These are phyloP conservation scores for Deroplatys truncata DNA, from an alignment of 2,888 invertebrate genomes.

Conservation along the genomic window DNA sequence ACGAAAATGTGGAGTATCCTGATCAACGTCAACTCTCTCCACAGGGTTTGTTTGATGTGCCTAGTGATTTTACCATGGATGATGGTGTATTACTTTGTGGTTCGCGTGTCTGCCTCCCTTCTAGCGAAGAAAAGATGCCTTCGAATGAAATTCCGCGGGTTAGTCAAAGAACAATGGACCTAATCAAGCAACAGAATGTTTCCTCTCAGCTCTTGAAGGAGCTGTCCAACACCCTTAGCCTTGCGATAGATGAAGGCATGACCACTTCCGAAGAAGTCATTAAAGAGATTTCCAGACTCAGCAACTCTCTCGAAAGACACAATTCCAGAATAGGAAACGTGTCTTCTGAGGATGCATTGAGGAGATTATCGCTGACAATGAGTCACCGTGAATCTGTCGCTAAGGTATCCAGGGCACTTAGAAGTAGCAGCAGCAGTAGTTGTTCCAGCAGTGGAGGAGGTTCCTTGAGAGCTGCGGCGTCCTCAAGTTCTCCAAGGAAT, in stretches of 20 bases:
- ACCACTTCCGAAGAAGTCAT: conserved; percentile 41
- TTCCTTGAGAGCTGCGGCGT: conserved; percentile 36
- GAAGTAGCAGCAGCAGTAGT: conserved; percentile 40
- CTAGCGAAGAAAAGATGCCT: background rate
- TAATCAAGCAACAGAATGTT: conserved; percentile 25
- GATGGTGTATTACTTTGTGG: conserved; percentile 42
- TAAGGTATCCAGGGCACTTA: conserved; percentile 43
- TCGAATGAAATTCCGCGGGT: conserved; percentile 26
- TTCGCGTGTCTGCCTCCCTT: background rate
- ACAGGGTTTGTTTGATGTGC: background rate
- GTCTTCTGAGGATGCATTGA: conserved; percentile 45
- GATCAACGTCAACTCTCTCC: background rate
- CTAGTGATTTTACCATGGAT: conserved; percentile 42
- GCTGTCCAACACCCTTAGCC: conserved; percentile 43
- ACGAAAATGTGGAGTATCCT: conserved; percentile 14
- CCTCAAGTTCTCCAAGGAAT: conserved; percentile 35
- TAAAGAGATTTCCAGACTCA: conserved; percentile 41
- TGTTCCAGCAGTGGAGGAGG: conserved; percentile 32
- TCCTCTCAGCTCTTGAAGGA: conserved; percentile 40
- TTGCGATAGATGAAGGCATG: conserved; percentile 39
- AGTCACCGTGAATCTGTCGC: conserved; percentile 43
- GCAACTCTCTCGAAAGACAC: conserved; percentile 36
- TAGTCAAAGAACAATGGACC: conserved; percentile 8
- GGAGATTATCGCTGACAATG: conserved; percentile 43
- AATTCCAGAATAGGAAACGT: background rate